phyloP scores from a whole-genome alignment of 2,888 invertebrate species.

The Gerris lacustris region DNA sequence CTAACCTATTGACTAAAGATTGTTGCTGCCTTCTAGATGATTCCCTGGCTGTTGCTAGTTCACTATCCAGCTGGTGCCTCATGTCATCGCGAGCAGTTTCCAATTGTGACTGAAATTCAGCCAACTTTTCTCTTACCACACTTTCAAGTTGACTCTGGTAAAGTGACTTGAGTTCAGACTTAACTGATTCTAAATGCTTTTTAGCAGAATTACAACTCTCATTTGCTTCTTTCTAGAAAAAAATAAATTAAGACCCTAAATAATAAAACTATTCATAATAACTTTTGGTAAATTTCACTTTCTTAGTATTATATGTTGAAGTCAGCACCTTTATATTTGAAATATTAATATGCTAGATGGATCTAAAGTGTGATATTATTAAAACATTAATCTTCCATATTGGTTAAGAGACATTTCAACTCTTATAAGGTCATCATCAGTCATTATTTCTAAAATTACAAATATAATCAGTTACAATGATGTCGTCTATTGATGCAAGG shows the following conservation, averaged over 20 bases:
- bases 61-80: slow-evolving; percentile 46
- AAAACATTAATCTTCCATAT: too few species aligned
- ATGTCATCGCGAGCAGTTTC: slow-evolving; percentile 55
- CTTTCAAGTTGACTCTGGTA: slow-evolving; percentile 72
- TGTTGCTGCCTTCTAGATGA: slow-evolving; percentile 20
- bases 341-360: too few species aligned
- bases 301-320: too few species aligned
- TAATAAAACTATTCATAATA: background rate
- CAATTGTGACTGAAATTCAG: slow-evolving; percentile 63
- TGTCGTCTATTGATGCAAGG: too few species aligned
- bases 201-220: slow-evolving; percentile 36
- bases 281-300: background rate
- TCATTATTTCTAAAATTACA: too few species aligned
- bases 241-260: background rate
- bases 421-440: too few species aligned
- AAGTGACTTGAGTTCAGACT: slow-evolving; percentile 54
- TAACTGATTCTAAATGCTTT: slow-evolving; percentile 49
- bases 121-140: slow-evolving; percentile 60
- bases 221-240: slow-evolving; percentile 39
- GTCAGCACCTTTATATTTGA: too few species aligned
- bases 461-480: too few species aligned
- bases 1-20: slow-evolving; percentile 22
- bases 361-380: too few species aligned
- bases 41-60: slow-evolving; percentile 20
- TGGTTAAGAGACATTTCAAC: too few species aligned